phyloP scores from a whole-genome alignment of 2,888 invertebrate species.

The Sipunculus nudus region DNA sequence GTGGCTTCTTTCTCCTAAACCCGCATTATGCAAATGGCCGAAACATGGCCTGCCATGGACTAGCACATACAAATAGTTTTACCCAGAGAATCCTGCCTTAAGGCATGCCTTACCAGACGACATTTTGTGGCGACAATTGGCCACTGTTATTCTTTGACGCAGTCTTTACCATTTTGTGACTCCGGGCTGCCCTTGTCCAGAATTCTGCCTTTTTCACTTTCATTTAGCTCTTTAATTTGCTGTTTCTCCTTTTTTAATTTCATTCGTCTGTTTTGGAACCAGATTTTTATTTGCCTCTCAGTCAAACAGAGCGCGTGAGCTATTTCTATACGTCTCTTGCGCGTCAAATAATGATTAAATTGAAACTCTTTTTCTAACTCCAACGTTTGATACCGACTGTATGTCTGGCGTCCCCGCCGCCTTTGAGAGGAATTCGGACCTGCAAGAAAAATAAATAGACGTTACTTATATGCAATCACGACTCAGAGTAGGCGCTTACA shows the following conservation, averaged over 20 bases:
- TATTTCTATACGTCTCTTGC: conserved; percentile 96
- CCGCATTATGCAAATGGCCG: too few relatives aligned
- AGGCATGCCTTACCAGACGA: not conserved
- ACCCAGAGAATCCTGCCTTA: too few relatives aligned
- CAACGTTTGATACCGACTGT: conserved; percentile 96
- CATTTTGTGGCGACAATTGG: not conserved
- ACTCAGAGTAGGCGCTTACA: too few relatives aligned
- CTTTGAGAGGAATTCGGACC: conserved; percentile 62
- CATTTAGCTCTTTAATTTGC: conserved; percentile 59
- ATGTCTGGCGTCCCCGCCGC: conserved; percentile 88
- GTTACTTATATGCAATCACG: conserved; percentile 1
- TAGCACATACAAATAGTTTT: too few relatives aligned
- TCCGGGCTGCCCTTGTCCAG: not conserved
- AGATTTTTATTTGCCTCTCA: conserved; percentile 82
- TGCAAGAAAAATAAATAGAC: conserved; percentile 25
- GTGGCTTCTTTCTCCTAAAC: too few relatives aligned
- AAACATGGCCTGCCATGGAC: too few relatives aligned
- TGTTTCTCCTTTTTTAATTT: conserved; percentile 80
- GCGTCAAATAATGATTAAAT: conserved; percentile 96
- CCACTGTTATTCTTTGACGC: not conserved
- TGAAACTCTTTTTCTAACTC: conserved; percentile 98
- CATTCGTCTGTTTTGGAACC: conserved; percentile 93
- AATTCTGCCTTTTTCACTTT: conserved; percentile 25
- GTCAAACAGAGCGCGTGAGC: conserved; percentile 95
- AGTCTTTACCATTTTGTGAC: not conserved